Base-by-base conservation (phyloP, 1,140 invertebrate species). In the Catajapyx aquilonaris region DNA sequence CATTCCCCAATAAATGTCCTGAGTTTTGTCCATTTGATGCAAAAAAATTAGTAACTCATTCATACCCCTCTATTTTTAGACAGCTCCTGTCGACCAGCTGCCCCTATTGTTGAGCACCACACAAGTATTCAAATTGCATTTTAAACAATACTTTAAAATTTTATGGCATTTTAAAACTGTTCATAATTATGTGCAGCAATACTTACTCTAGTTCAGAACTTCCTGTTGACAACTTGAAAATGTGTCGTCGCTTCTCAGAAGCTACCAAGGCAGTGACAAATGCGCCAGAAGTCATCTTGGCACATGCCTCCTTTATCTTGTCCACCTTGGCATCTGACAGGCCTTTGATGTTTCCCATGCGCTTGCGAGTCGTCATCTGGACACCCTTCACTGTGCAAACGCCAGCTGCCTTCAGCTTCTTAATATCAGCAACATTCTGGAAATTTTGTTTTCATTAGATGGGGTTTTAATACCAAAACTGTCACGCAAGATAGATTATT, bases 381-480 rank as follows among this genome's bases (percentile, higher is more conserved):
- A 84, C 60, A 5, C 80, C 80, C 62, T 74, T 76, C 18, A 84
- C 67, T 0, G 80, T 83, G 48, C 77, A 81, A 46, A 83, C 80
- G 41, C 80, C 80, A 31, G 65, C 63, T 22, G 65, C 57, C 56
- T 81, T 81, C 38, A 84, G 52, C 54, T 80, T 79, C 55, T 80
- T 81, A 35, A 83, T 73, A 52, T 83, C 80, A 5, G 60, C 61
- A 33, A 58, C 60, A 57, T 68, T 68, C 51, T 52, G 37, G 38
- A 39, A 30, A 20, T 18, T n/a, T n/a, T n/a, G n/a, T n/a, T n/a
- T n/a, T n/a, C n/a, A n/a, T n/a, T n/a, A n/a, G n/a, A n/a, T n/a
- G n/a, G n/a, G n/a, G n/a, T n/a, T n/a, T n/a, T n/a, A n/a, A n/a
- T n/a, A n/a, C n/a, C n/a, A n/a, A n/a, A n/a, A n/a, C n/a, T n/a